A percentile compares a stretch with the other conserved stretches of the same genome.
Evolutionary conservation across 2,113 vertebrate genomes (phyloP).

Genomic region (Notothenia coriiceps): DNA sequence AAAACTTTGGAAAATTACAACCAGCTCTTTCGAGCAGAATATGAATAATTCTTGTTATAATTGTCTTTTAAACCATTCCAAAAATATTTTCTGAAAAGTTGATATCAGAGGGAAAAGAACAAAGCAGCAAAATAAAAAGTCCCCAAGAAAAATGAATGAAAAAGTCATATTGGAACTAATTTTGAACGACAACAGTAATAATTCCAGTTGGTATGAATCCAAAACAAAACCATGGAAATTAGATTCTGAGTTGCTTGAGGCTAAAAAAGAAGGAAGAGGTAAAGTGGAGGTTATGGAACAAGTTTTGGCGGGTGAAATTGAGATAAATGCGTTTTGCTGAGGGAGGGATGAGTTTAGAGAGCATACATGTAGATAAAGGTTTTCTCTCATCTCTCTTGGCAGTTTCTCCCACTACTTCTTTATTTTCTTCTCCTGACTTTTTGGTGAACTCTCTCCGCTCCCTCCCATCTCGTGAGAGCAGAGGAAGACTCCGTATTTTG

Average conservation of each 20-base stretch:
- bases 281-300: conserved; percentile 50
- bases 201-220: conserved; percentile 10
- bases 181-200: conserved; percentile 10
- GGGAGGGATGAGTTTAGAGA: conserved; percentile 57
- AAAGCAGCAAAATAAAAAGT: neutral
- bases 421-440: conserved; percentile 64
- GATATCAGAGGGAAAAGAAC: neutral
- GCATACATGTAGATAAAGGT: conserved; percentile 29
- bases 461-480: conserved; percentile 2
- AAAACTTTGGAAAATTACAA: neutral
- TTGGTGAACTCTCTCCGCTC: conserved; percentile 72
- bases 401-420: conserved; percentile 50
- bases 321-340: conserved; percentile 57
- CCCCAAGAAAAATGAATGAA: neutral
- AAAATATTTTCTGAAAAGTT: neutral
- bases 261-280: conserved; percentile 29
- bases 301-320: conserved; percentile 28
- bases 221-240: conserved; percentile 14
- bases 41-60: neutral
- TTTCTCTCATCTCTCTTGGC: conserved; percentile 45
- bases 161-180: neutral
- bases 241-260: conserved; percentile 13
- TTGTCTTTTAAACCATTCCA: neutral
- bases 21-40: neutral
- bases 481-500: neutral